phyloP scores from a whole-genome alignment of 2,797 vertebrate species.

The Lateolabrax maculatus region DNA sequence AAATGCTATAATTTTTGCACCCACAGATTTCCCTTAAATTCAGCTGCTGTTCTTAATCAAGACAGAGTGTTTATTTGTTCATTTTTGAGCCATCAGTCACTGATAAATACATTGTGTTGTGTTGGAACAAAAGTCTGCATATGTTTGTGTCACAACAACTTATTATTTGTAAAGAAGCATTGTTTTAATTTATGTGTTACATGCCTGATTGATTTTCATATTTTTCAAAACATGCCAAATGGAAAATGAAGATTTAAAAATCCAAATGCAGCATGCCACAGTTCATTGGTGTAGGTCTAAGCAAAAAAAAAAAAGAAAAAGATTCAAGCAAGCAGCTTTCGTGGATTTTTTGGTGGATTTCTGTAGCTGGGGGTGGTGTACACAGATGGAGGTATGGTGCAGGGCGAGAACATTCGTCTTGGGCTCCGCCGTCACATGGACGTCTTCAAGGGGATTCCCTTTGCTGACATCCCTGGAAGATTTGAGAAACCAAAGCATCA shows the following conservation, averaged over 20 bases:
- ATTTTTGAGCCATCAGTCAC: background rate
- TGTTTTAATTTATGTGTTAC: background rate
- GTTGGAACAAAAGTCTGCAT: background rate
- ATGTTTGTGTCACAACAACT: background rate
- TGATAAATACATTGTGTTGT: too few relatives aligned
- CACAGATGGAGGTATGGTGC: slow-evolving; percentile 93
- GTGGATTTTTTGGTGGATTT: background rate
- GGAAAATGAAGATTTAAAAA: background rate
- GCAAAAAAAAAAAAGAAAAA: background rate
- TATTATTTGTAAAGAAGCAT: background rate
- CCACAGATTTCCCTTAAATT: background rate
- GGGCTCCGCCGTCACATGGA: slow-evolving; percentile 84
- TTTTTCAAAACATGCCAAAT: too few relatives aligned
- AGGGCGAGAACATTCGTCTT: slow-evolving; percentile 87
- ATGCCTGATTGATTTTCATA: too few relatives aligned
- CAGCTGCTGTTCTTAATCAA: background rate
- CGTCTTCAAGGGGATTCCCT: slow-evolving; percentile 94
- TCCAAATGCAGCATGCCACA: background rate
- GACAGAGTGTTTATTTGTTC: background rate
- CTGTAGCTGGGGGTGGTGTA: slow-evolving; percentile 89
- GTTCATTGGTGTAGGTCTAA: background rate
- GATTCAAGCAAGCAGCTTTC: too few relatives aligned
- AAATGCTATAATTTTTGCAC: background rate
- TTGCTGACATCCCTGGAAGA: slow-evolving; percentile 86
- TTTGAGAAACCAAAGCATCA: slow-evolving; percentile 90